Percentiles rank a stretch among this genome's conserved stretches.
These are phyloP conservation scores for Dendrolimus pini DNA, from an alignment of 2,888 invertebrate species.

Conservation along the genomic window DNA sequence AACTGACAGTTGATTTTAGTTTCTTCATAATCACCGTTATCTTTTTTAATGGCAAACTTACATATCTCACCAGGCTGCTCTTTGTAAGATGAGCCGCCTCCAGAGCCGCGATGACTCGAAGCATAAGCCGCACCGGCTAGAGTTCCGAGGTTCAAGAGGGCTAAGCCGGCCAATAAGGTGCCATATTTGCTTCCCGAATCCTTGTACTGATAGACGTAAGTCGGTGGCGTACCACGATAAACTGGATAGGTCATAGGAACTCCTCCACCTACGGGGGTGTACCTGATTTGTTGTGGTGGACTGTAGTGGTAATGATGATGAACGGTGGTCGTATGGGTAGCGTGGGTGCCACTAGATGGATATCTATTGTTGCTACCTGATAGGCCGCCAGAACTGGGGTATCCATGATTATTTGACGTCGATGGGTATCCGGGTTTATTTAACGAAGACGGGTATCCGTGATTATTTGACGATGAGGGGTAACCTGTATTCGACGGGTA, in stretches of 20 bases:
- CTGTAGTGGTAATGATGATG: conserved; percentile 42
- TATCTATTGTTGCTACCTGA: conserved; percentile 19
- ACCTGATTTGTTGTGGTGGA: conserved; percentile 56
- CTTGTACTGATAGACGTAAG: conserved; percentile 57
- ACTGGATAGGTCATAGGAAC: conserved; percentile 47
- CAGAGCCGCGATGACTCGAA: conserved; percentile 22
- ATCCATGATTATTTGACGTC: conserved; percentile 17
- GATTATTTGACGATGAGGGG: conserved; percentile 22
- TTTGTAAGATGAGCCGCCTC: conserved; percentile 28
- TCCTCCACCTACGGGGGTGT: conserved; percentile 42
- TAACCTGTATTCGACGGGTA: conserved; percentile 10
- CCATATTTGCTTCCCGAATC: conserved; percentile 65
- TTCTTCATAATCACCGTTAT: conserved; percentile 61
- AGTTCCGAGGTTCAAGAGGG: conserved; percentile 56
- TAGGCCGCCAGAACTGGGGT: conserved; percentile 17
- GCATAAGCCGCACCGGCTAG: conserved; percentile 26
- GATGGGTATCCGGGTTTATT: conserved; percentile 21
- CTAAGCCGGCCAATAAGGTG: conserved; percentile 53
- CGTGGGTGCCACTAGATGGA: conserved; percentile 13
- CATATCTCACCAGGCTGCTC: conserved; percentile 53
- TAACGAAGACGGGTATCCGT: conserved; percentile 27
- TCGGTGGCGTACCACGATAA: conserved; percentile 53
- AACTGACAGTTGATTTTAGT: conserved; percentile 60
- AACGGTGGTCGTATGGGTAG: conserved; percentile 29
- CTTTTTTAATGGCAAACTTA: conserved; percentile 56